phyloP scores from a whole-genome alignment of 2,888 invertebrate species.

The Acanthosepion esculentum region DNA sequence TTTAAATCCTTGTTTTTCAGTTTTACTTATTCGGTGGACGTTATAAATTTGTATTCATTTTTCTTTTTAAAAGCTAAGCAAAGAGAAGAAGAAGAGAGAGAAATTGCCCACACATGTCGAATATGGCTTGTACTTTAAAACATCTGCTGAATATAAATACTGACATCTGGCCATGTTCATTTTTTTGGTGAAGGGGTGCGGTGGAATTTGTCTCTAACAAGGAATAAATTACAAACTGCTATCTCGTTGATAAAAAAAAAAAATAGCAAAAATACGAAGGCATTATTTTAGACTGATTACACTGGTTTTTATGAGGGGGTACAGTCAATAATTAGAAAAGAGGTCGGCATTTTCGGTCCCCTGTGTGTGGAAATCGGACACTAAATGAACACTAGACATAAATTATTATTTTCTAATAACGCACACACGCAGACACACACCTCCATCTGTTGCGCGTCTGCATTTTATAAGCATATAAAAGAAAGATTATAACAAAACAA shows the following conservation, averaged over 20 bases:
- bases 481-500: not conserved
- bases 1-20: not conserved
- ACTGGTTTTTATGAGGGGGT: not conserved
- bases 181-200: not conserved
- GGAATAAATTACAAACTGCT: not conserved
- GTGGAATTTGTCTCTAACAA: not conserved
- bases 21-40: no score
- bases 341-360: not conserved
- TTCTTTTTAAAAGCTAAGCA: no score
- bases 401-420: no score
- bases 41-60: no score
- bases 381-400: not conserved
- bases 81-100: no score
- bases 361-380: no score
- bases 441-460: not conserved
- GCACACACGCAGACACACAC: not conserved
- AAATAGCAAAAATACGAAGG: no score
- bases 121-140: not conserved
- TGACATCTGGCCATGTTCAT: not conserved
- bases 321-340: not conserved
- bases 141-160: not conserved
- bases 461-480: not conserved
- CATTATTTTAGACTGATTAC: not conserved
- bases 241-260: not conserved
- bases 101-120: not conserved